Evolutionary conservation across 2,113 vertebrate species (phyloP).

Genomic region (Podiceps cristatus): DNA sequence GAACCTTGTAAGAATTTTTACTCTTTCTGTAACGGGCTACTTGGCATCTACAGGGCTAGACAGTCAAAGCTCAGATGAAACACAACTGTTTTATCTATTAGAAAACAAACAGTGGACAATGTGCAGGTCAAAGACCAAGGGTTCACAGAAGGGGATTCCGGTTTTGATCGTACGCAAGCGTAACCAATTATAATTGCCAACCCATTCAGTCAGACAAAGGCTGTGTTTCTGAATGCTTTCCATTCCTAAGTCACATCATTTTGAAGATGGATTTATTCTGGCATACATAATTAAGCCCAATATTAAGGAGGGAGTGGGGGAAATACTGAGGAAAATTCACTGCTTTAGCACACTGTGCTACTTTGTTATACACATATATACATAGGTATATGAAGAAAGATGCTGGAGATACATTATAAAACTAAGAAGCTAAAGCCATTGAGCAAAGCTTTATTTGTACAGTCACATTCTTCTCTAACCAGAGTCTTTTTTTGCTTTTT

Average conservation of each 20-base stretch:
- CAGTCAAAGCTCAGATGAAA: neutral
- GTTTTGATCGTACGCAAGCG: conserved; percentile 7
- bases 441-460: neutral
- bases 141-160: conserved; percentile 37
- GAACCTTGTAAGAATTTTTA: neutral
- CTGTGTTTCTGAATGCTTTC: conserved; percentile 21
- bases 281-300: conserved; percentile 1
- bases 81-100: neutral
- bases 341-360: neutral
- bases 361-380: neutral
- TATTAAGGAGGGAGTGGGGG: neutral
- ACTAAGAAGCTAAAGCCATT: neutral
- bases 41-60: neutral
- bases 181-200: conserved; percentile 57
- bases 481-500: neutral
- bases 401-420: neutral
- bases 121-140: conserved; percentile 6
- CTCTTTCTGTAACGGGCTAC: neutral
- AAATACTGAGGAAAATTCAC: neutral
- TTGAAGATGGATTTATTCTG: conserved; percentile 65
- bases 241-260: conserved; percentile 35
- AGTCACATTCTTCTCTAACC: neutral
- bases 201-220: conserved; percentile 50
- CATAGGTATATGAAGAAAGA: neutral
- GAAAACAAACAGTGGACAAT: conserved; percentile 46